A percentile compares a stretch with the other conserved stretches of the same genome.
phyloP scores from a whole-genome alignment of 2,113 vertebrate species.

The Alosa alosa region DNA sequence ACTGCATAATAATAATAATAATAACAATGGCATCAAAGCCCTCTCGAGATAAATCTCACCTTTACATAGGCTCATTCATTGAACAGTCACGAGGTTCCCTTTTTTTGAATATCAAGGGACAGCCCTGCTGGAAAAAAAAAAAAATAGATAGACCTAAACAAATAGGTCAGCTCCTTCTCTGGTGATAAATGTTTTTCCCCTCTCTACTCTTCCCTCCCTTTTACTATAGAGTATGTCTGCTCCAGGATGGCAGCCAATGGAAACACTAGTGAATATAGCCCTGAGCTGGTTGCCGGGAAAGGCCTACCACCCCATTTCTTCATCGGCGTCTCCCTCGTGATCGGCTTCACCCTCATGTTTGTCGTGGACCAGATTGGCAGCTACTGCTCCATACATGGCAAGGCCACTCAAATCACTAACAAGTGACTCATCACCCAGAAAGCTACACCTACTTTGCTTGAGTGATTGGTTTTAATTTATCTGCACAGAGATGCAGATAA shows the following conservation, averaged over 20 bases:
- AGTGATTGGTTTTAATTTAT: too few relatives aligned
- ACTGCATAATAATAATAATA: background rate
- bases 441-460: too few relatives aligned
- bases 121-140: background rate
- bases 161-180: background rate
- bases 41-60: background rate
- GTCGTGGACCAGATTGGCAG: slow-evolving; percentile 71
- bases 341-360: slow-evolving; percentile 79
- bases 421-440: too few relatives aligned
- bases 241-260: slow-evolving; percentile 2
- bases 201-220: slow-evolving; percentile 19
- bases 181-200: slow-evolving; percentile 14
- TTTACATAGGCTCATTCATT: background rate
- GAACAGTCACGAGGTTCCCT: background rate
- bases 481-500: too few relatives aligned
- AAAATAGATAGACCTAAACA: too few relatives aligned
- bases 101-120: background rate
- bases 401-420: slow-evolving; percentile 31
- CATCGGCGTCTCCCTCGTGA: slow-evolving; percentile 70
- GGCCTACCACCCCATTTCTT: slow-evolving; percentile 59
- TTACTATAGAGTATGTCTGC: slow-evolving; percentile 54
- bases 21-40: background rate
- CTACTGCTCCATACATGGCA: slow-evolving; percentile 65
- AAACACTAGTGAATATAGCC: slow-evolving; percentile 47
- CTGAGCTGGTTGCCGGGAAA: slow-evolving; percentile 16